Evolutionary conservation across 2,888 invertebrate genomes (phyloP).

Genomic region (Xanthorhoe designata): DNA sequence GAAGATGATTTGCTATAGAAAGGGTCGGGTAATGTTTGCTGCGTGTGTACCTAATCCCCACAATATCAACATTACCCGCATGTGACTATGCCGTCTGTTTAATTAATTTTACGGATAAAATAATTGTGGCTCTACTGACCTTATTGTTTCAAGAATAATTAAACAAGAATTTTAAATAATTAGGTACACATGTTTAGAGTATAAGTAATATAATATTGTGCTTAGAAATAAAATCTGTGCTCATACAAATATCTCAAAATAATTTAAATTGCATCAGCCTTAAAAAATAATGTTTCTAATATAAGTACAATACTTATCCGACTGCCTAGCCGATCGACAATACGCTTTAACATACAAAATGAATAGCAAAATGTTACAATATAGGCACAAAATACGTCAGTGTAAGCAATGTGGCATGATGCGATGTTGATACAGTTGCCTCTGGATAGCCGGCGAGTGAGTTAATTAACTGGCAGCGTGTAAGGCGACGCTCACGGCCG

Average conservation of each 20-base stretch:
- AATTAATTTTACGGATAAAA: constrained; percentile 27
- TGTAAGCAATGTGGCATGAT: constrained; percentile 14
- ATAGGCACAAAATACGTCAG: constrained; percentile 10
- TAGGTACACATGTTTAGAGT: neutral
- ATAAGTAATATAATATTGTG: neutral
- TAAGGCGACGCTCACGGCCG: constrained; percentile 85
- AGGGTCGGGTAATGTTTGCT: constrained; percentile 41
- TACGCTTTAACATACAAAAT: neutral
- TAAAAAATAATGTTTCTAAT: too few species aligned
- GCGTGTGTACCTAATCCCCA: constrained; percentile 21
- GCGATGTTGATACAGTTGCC: constrained; percentile 55
- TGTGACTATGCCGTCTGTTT: constrained; percentile 26
- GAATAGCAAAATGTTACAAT: neutral
- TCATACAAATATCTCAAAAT: too few species aligned
- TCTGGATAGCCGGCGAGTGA: constrained; percentile 77
- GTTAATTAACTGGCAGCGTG: constrained; percentile 85
- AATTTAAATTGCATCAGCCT: too few species aligned
- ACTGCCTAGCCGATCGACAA: neutral
- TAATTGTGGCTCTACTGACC: constrained; percentile 10
- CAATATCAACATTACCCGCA: constrained; percentile 27
- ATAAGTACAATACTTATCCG: too few species aligned
- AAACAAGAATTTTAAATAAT: neutral
- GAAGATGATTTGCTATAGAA: constrained; percentile 13
- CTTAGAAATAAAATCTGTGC: neutral
- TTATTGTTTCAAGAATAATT: constrained; percentile 8